Conservation (phyloP, 2,113 vertebrate species). For the Peromyscus californicus region DNA sequence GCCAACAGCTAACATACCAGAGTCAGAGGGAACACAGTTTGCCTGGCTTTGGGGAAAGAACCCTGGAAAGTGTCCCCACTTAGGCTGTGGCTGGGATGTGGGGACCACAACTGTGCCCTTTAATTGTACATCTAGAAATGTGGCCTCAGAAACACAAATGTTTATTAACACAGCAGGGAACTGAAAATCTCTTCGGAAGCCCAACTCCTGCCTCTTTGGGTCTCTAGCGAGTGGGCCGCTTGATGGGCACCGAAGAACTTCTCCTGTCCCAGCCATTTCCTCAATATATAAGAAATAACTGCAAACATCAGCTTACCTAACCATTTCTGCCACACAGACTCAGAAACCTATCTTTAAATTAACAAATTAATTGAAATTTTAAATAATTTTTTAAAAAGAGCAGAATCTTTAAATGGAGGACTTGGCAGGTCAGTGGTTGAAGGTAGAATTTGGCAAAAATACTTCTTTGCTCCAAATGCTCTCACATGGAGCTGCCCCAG, state of each 20-base stretch:
- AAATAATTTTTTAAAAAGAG: neutral
- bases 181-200: accelerated
- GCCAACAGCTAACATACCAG: neutral
- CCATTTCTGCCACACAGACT: no score
- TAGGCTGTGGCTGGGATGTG: neutral
- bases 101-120: accelerated
- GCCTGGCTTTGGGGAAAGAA: neutral
- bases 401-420: neutral
- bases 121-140: neutral
- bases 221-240: accelerated
- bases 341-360: neutral
- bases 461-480: neutral
- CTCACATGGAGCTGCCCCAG: accelerated
- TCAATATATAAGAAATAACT: accelerated
- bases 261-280: neutral
- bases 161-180: accelerated
- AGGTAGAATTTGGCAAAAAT: accelerated
- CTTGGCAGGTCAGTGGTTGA: no score
- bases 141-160: accelerated
- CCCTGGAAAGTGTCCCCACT: neutral
- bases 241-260: accelerated
- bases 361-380: neutral
- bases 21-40: neutral
- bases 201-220: neutral
- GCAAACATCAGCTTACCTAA: accelerated